Base-by-base conservation (phyloP, 2,888 invertebrate species). In the Eupithecia subfuscata region DNA sequence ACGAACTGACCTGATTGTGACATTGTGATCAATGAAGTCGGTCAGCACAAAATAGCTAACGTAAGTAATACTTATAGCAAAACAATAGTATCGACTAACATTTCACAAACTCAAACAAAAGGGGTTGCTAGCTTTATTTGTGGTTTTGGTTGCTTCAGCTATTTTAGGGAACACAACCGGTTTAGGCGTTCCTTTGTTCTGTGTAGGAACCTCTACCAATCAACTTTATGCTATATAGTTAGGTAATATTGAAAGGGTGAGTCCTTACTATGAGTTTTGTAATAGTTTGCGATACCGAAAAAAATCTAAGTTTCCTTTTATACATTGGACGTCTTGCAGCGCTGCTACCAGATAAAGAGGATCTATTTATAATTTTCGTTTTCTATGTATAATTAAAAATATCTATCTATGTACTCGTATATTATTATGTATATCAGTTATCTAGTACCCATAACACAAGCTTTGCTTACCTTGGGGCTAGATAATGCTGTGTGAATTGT, bases 21-120 rank as follows among this genome's bases (percentile, higher is more conserved):
- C 60, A 56, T 56, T 56, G n/a, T n/a, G 56, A 56, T 56, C n/a
- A 56, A n/a, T 52, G 12, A 12, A 22, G 22, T 56, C 1, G 12
- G 60, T 60, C 60, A 60, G 25, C 5, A 60, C 60, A 25, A 60
- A 22, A 60, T 25, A 60, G 14, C 60, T 60, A 60, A 60, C 12
- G 12, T 25, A 22, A 25, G 14, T 25, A 60, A 25, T 25, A 56
- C 22, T 3, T 56, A 64, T 18, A 64, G n/a, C 65, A n/a, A n/a
- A 67, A 67, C 65, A 67, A 40, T 37, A 37, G 34, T 37, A 67
- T 40, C 37, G 65, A 37, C 65, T 11, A 34, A 65, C 40, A 67
- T 67, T 64, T 67, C 65, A 67, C 65, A 37, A 67, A 67, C 65
- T 67, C 65, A 67, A 67, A 67, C 65, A 67, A 67, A 65, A 65